phyloP scores from a whole-genome alignment of 1,140 invertebrate species.

The Pogonognathellus flavescens region DNA sequence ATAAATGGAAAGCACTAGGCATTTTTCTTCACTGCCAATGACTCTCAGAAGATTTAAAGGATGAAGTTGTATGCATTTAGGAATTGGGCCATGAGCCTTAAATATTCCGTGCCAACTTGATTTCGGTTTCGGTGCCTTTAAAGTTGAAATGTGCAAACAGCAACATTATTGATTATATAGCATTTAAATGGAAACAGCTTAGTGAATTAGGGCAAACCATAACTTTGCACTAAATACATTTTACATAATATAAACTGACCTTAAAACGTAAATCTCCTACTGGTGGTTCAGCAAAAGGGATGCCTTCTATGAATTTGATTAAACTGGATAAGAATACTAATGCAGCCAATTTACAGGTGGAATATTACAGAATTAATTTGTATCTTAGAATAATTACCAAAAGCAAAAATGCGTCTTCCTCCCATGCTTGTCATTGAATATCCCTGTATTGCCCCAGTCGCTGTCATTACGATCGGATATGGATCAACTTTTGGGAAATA shows the following conservation, averaged over 20 bases:
- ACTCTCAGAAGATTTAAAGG: neutral
- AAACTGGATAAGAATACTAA: no score
- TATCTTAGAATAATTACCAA: conserved; percentile 69
- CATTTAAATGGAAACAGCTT: neutral
- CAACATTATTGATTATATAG: neutral
- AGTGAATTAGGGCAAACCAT: neutral
- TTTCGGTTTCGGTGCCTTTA: conserved; percentile 1
- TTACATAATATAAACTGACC: neutral
- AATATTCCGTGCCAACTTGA: conserved; percentile 9
- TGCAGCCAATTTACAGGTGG: no score
- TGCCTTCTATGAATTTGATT: conserved; percentile 72
- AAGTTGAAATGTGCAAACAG: neutral
- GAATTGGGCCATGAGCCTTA: conserved; percentile 1
- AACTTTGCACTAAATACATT: neutral
- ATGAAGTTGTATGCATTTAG: conserved; percentile 17
- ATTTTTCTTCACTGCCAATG: conserved; percentile 20
- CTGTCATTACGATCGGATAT: conserved; percentile 9
- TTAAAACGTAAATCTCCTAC: conserved; percentile 76
- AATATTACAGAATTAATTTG: no score
- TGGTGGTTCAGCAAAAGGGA: conserved; percentile 87
- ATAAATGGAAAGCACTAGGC: conserved; percentile 13
- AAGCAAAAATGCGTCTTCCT: conserved; percentile 68
- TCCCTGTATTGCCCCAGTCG: neutral
- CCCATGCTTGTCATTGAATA: conserved; percentile 32
- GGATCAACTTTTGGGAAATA: neutral